Conservation (phyloP, 1,140 invertebrate species). For the Nephotettix cincticeps region DNA sequence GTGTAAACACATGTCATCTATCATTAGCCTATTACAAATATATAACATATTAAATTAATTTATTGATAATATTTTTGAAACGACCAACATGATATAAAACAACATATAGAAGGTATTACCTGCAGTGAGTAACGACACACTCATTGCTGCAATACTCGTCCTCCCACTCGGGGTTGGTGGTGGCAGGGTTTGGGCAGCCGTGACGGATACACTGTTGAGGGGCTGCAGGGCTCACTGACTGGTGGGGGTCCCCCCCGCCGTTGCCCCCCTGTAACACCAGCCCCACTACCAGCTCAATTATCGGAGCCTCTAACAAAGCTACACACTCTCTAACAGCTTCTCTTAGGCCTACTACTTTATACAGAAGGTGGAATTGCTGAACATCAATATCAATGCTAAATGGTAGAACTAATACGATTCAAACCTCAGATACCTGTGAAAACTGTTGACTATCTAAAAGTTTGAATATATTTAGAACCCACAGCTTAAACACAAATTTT, state of each 20-base stretch:
- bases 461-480: too few relatives aligned
- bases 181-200: slow-evolving; percentile 87
- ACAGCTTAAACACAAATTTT: too few relatives aligned
- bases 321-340: not conserved
- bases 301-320: slow-evolving; percentile 1
- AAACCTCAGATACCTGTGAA: too few relatives aligned
- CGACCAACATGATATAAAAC: not conserved
- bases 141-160: slow-evolving; percentile 97
- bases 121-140: slow-evolving; percentile 95
- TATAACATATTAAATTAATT: slow-evolving; percentile 35
- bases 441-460: too few relatives aligned
- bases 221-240: slow-evolving; percentile 44
- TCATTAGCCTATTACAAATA: slow-evolving; percentile 33
- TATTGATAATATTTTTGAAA: not conserved
- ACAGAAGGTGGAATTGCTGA: too few relatives aligned
- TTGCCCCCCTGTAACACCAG: slow-evolving; percentile 37
- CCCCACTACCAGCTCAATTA: slow-evolving; percentile 38
- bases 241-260: slow-evolving; percentile 31
- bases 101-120: too few relatives aligned
- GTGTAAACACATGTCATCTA: slow-evolving; percentile 34
- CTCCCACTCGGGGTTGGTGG: slow-evolving; percentile 93
- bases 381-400: too few relatives aligned
- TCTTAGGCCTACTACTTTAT: too few relatives aligned
- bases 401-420: too few relatives aligned
- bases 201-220: slow-evolving; percentile 72